phyloP scores from a whole-genome alignment of 2,113 vertebrate species.

The Callipepla squamata region DNA sequence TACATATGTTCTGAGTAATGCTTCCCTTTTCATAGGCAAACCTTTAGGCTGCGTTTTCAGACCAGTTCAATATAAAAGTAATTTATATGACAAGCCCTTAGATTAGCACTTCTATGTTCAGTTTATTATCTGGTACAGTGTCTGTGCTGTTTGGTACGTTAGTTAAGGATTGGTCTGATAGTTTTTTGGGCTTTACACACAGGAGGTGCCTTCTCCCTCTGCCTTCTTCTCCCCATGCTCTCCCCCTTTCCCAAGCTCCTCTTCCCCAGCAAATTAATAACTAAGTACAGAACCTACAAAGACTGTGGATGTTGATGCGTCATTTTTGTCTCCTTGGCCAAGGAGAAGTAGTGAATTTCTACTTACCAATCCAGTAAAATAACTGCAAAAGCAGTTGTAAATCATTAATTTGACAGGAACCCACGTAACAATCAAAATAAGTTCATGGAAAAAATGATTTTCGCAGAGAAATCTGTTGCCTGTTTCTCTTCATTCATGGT shows the following conservation, averaged over 20 bases:
- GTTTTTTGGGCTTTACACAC: background rate
- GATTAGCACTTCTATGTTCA: background rate
- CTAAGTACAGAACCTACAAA: background rate
- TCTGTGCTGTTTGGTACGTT: background rate
- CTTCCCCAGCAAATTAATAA: background rate
- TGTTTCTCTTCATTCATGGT: background rate
- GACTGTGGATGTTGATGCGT: background rate
- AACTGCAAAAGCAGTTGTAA: slow-evolving; percentile 31
- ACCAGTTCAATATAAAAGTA: background rate
- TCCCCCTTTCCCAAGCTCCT: too few relatives aligned
- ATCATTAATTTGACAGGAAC: slow-evolving; percentile 1
- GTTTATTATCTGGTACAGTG: background rate
- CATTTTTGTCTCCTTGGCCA: background rate
- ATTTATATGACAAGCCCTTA: background rate
- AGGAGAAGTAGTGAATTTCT: background rate
- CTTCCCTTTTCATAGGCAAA: background rate
- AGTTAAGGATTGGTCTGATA: background rate
- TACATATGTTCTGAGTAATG: background rate
- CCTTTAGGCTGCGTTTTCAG: background rate
- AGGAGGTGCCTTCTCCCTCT: background rate
- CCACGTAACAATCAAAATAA: background rate
- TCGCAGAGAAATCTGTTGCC: slow-evolving; percentile 1
- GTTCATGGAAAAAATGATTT: background rate
- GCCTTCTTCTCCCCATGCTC: background rate
- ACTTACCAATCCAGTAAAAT: background rate